These are phyloP conservation scores for Siniperca undulata DNA, from an alignment of 2,797 vertebrate genomes.

Conservation along the genomic window DNA sequence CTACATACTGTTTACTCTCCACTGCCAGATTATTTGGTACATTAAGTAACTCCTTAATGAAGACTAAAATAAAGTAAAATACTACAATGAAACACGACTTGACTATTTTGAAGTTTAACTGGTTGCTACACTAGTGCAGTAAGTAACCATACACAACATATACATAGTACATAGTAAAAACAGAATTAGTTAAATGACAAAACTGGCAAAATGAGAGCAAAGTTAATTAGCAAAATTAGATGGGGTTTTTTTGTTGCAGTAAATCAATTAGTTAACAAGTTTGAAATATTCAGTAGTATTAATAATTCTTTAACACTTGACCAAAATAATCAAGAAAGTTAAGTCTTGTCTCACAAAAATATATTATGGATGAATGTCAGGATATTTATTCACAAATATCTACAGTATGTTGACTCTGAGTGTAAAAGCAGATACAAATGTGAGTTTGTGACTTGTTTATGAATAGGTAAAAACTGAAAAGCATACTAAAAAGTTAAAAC, in stretches of 20 bases:
- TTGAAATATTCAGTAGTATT: neutral
- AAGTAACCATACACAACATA: neutral
- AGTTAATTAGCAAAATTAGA: too few species aligned
- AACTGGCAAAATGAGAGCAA: neutral
- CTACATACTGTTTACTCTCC: neutral
- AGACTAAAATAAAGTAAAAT: too few species aligned
- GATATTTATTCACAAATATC: neutral
- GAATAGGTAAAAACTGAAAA: neutral
- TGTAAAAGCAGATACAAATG: neutral
- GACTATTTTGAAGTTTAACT: neutral
- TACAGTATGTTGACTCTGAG: neutral
- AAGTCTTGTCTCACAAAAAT: neutral
- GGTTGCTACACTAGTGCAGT: neutral
- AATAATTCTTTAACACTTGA: neutral
- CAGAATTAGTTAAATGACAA: neutral
- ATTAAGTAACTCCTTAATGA: neutral
- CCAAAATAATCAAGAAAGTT: neutral
- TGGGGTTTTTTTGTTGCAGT: neutral
- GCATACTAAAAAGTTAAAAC: constrained; percentile 10
- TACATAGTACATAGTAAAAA: neutral
- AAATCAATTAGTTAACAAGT: neutral
- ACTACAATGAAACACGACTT: neutral
- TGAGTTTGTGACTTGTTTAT: neutral
- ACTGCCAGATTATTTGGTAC: neutral
- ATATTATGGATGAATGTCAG: neutral